Conservation (phyloP, 2,888 invertebrate genomes). For the Tachina lurida region DNA sequence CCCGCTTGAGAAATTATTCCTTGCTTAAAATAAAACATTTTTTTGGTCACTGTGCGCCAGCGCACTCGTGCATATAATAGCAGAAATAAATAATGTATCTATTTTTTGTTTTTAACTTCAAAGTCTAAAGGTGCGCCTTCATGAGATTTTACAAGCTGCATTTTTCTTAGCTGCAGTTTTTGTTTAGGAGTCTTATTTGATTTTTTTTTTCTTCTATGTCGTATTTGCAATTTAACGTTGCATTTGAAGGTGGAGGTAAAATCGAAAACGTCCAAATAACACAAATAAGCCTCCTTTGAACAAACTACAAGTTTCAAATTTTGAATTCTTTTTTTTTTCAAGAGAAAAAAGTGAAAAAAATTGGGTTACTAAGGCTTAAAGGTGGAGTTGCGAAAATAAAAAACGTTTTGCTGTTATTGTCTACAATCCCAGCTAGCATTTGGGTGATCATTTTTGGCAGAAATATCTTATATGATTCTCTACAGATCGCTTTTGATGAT, state of each 20-base stretch:
- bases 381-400: slow-evolving; percentile 56
- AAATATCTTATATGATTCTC: too few relatives aligned
- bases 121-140: slow-evolving; percentile 68
- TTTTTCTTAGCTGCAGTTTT: slow-evolving; percentile 19
- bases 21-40: too few relatives aligned
- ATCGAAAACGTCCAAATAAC: slow-evolving; percentile 40
- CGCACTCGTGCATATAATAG: slow-evolving; percentile 33
- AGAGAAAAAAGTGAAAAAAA: slow-evolving; percentile 55
- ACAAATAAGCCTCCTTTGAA: slow-evolving; percentile 45
- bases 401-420: neutral
- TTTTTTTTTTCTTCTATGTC: slow-evolving; percentile 32
- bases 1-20: too few relatives aligned
- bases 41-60: slow-evolving; percentile 17
- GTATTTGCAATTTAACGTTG: slow-evolving; percentile 50
- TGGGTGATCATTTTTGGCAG: too few relatives aligned
- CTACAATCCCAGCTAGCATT: too few relatives aligned
- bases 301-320: slow-evolving; percentile 21
- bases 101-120: slow-evolving; percentile 42
- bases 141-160: slow-evolving; percentile 28
- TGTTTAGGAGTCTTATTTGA: slow-evolving; percentile 60
- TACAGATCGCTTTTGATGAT: too few relatives aligned
- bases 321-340: slow-evolving; percentile 22
- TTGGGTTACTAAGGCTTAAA: slow-evolving; percentile 67
- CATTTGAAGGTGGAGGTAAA: slow-evolving; percentile 71
- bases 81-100: slow-evolving; percentile 29